phyloP scores from a whole-genome alignment of 2,797 vertebrate species.

The Poecilia picta region DNA sequence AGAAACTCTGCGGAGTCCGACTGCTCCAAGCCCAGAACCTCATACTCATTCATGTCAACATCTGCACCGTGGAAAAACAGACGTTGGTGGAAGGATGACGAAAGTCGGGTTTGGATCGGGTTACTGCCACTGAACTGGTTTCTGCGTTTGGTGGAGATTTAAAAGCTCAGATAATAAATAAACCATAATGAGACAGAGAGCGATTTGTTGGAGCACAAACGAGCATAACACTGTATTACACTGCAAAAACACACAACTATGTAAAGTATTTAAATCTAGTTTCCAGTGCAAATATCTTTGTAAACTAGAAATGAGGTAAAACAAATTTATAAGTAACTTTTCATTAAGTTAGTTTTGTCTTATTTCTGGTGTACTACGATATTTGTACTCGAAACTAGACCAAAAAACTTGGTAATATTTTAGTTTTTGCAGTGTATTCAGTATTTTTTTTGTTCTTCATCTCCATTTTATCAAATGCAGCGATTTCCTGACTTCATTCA shows the following conservation, averaged over 20 bases:
- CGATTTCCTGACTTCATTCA: neutral
- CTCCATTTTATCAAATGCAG: neutral
- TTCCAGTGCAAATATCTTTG: too few relatives aligned
- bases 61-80: conserved; percentile 68
- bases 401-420: too few relatives aligned
- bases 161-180: conserved; percentile 16
- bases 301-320: too few relatives aligned
- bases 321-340: too few relatives aligned
- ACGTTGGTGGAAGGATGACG: conserved; percentile 37
- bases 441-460: neutral
- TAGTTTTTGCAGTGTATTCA: too few relatives aligned
- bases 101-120: conserved; percentile 8
- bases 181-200: neutral
- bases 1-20: conserved; percentile 61
- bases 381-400: too few relatives aligned
- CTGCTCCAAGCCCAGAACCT: conserved; percentile 78
- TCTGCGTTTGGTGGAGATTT: conserved; percentile 1
- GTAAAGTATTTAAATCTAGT: too few relatives aligned
- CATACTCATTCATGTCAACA: conserved; percentile 82
- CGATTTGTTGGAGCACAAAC: conserved; percentile 36
- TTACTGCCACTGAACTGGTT: conserved; percentile 30
- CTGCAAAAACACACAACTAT: too few relatives aligned
- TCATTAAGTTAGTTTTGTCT: too few relatives aligned
- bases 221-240: conserved; percentile 11
- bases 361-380: too few relatives aligned